Base-by-base conservation (phyloP, 2,888 invertebrate species). In the Cheilosia urbana region DNA sequence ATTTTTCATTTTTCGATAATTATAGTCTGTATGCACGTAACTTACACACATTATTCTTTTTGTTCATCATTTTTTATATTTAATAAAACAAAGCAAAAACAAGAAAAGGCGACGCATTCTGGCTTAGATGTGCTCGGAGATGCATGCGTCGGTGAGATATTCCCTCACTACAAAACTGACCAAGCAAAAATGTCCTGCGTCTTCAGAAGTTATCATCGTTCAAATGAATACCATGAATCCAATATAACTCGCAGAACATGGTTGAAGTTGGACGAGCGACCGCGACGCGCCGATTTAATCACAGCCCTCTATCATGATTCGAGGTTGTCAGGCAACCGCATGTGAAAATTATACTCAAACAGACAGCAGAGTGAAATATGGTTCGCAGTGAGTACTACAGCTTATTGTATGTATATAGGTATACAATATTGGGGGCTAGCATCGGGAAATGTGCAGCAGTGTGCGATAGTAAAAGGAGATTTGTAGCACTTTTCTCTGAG, bases 1-100 rank as follows among this genome's bases (percentile, higher is more conserved):
- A 89, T 89, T 89, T 89, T 89, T 90, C 89, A 89, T 89, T 89
- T 89, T 88, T 89, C 89, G 88, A 89, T 90, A 90, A 90, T 90
- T 89, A 90, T 89, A 89, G 89, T 89, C 63, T 85, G 85, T 81
- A 71, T 85, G 66, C 76, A 81, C 85, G 81, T 85, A 81, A 81
- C 85, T 85, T 85, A 85, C 81, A 85, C 81, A 85, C 76, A 85
- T 85, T 85, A 78, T 85, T 77, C 85, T 85, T 72, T 85, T 85
- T 85, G 85, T 85, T 85, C 81, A 76, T 85, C 81, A 76, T 85
- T 81, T 71, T 85, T 81, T 72, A 72, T 71, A 71, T 77, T 81
- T 66, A 81, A 81, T 81, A 81, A 71, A 76, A 68, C 27, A 76
- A 68, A 75, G 21, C 34, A 40, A 37, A 63, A 55, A 24, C 57